Evolutionary conservation across 2,113 vertebrate genomes (phyloP).

Genomic region (Speoplatyrhinus poulsoni): DNA sequence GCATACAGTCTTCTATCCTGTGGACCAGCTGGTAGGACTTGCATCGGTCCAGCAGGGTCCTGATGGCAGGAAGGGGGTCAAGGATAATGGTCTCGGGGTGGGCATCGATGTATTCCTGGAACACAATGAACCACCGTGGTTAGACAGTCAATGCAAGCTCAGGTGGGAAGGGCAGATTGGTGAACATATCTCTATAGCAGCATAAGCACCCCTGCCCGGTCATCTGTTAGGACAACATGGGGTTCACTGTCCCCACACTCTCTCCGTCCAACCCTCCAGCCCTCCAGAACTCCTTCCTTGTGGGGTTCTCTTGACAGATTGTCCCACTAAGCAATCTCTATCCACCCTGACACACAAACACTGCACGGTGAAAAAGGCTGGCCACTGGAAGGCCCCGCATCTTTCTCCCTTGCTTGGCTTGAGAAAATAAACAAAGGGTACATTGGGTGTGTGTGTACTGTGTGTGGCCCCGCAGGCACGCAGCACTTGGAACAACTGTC

Average conservation of each 20-base stretch:
- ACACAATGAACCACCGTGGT: slow-evolving; percentile 32
- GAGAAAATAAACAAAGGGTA: slow-evolving; percentile 27
- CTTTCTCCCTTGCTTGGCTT: slow-evolving; percentile 10
- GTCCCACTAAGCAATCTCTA: slow-evolving; percentile 22
- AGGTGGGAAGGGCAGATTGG: slow-evolving; percentile 19
- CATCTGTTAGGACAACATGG: slow-evolving; percentile 50
- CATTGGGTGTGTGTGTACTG: background rate
- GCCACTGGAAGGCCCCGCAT: slow-evolving; percentile 16
- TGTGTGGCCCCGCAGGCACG: slow-evolving; percentile 6
- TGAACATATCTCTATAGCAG: slow-evolving; percentile 6
- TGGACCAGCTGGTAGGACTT: slow-evolving; percentile 97
- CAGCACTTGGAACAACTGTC: slow-evolving; percentile 34
- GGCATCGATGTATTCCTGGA: slow-evolving; percentile 94
- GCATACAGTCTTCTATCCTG: slow-evolving; percentile 92
- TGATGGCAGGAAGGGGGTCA: slow-evolving; percentile 95
- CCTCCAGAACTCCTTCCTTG: slow-evolving; percentile 26
- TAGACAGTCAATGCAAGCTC: background rate
- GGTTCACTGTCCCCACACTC: slow-evolving; percentile 63
- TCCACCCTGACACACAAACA: slow-evolving; percentile 34
- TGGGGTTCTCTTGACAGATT: slow-evolving; percentile 26
- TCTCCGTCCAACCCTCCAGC: slow-evolving; percentile 11
- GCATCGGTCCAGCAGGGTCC: slow-evolving; percentile 94
- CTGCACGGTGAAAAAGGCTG: slow-evolving; percentile 43
- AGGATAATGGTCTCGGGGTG: slow-evolving; percentile 97
- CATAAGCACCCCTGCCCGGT: slow-evolving; percentile 53